Evolutionary conservation across 1,140 invertebrate genomes (phyloP), one percentile per base, ranked within the genome.

Genomic region (Scylla paramamosain): DNA sequence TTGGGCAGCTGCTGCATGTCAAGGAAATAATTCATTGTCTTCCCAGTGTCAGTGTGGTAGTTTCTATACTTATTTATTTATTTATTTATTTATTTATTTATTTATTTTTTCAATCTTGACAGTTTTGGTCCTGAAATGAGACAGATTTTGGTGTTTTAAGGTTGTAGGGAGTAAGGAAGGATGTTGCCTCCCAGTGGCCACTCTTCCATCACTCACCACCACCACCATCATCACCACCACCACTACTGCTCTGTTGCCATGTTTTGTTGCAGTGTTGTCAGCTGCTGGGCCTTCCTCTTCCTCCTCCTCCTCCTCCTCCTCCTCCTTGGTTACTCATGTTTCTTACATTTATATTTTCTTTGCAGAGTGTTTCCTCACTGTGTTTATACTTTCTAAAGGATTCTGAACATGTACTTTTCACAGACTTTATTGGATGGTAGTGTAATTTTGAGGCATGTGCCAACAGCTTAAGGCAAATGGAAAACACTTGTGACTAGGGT

Each of bases 361-460:
- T 59, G 52, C 52, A 59, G 52, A 59, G 52, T 39, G 39, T 77
- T 77, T n/a, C 67, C 67, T 77, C 39, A 39, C 6, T 59, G 52
- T 59, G 52, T 59, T 59, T 59, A 6, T 39, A 59, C 52, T 59
- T 59, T 39, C 52, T 20, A 59, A 59, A 59, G 16, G 12, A 12
- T 12, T 59, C 67, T n/a, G 3, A 77, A 77, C 67, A 77, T 77
- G 67, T 77, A 77, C 67, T 77, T 7, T n/a, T 77, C 0, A 77
- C 67, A 77, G 6, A n/a, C 20, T n/a, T n/a, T 20, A 77, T n/a
- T 25, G n/a, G 67, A n/a, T n/a, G n/a, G 67, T 20, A 77, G 67
- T 77, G 67, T 77, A 77, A 77, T n/a, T 25, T 77, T 77, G n/a
- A 77, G 67, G 67, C 67, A 77, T 77, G 67, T n/a, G n/a, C 67